Evolutionary conservation across 2,797 vertebrate genomes (phyloP).

Genomic region (Chanos chanos): DNA sequence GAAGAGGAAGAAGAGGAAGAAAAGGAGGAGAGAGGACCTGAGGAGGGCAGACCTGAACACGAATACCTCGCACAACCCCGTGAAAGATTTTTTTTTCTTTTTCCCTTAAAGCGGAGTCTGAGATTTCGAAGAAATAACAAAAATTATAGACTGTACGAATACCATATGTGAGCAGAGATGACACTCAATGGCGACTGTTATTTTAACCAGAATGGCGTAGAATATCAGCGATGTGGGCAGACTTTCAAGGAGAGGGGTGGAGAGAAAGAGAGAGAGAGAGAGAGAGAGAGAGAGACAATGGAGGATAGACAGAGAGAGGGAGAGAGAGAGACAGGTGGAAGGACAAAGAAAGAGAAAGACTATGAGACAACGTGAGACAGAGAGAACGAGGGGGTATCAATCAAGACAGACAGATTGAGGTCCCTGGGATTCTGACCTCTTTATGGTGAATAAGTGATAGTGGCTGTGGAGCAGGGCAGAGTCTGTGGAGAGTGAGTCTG

Average conservation of each 20-base stretch:
- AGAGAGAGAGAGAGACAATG: not conserved
- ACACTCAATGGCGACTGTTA: not conserved
- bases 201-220: not conserved
- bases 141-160: not conserved
- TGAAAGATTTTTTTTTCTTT: too few relatives aligned
- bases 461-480: too few relatives aligned
- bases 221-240: too few relatives aligned
- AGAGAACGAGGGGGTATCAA: constrained; percentile 1
- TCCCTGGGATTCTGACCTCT: not conserved
- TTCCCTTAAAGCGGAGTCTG: too few relatives aligned
- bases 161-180: not conserved
- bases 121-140: too few relatives aligned
- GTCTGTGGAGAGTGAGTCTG: too few relatives aligned
- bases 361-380: not conserved
- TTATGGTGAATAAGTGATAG: not conserved
- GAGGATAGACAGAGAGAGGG: not conserved
- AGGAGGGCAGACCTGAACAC: too few relatives aligned
- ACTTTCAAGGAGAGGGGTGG: too few relatives aligned
- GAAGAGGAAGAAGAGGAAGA: not conserved
- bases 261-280: not conserved
- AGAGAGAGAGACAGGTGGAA: not conserved
- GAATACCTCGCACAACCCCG: too few relatives aligned
- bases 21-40: not conserved
- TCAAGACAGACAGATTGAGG: constrained; percentile 6
- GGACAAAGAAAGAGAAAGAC: not conserved